These are phyloP conservation scores for Lepidochrysops patricia DNA, from an alignment of 2,888 invertebrate genomes.

Conservation along the genomic window DNA sequence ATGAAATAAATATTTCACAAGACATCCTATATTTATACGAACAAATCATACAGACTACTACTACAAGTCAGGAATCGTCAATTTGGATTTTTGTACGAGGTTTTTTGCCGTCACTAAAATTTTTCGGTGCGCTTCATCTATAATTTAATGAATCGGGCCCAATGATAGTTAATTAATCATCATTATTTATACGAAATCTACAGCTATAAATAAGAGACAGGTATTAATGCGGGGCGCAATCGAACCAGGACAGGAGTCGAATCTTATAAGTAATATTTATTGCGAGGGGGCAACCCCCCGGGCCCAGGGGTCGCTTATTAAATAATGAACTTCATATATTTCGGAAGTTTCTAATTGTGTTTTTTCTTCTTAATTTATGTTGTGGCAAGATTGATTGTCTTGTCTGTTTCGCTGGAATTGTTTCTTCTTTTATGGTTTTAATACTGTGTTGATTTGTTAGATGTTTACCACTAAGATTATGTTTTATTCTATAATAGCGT, in stretches of 20 bases:
- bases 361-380: conserved; percentile 6
- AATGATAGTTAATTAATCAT: neutral
- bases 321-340: conserved; percentile 36
- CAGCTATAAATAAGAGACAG: neutral
- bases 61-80: too few relatives aligned
- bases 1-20: neutral
- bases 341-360: conserved; percentile 22
- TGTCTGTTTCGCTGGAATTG: neutral
- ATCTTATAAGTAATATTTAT: conserved; percentile 67
- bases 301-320: conserved; percentile 27
- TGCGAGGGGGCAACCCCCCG: conserved; percentile 44
- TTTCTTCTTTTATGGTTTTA: neutral
- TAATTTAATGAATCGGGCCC: too few relatives aligned
- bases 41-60: neutral
- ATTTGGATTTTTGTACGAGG: too few relatives aligned
- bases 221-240: conserved; percentile 28
- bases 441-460: neutral
- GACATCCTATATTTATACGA: neutral
- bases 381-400: neutral
- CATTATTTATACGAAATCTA: neutral
- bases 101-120: too few relatives aligned
- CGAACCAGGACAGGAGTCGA: conserved; percentile 38
- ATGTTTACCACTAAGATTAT: too few relatives aligned
- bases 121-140: too few relatives aligned
- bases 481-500: too few relatives aligned